phyloP scores from a whole-genome alignment of 2,113 vertebrate species.

The Leptobrachium leishanense region DNA sequence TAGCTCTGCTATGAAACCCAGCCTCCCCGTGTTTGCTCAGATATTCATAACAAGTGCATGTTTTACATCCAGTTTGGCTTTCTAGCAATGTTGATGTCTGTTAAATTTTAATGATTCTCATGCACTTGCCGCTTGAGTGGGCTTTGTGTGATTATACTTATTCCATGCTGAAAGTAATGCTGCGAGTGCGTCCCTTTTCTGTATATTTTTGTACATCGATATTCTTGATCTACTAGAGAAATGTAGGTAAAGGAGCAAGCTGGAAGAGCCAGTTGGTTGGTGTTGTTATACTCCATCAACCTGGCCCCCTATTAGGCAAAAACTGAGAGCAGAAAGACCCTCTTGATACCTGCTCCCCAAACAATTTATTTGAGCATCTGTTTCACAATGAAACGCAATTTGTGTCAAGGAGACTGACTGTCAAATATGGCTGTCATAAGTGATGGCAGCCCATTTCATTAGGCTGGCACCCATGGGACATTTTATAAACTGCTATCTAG shows the following conservation, averaged over 20 bases:
- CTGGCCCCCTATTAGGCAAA: too few species aligned
- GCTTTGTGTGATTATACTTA: background rate
- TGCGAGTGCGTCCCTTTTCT: background rate
- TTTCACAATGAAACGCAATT: too few species aligned
- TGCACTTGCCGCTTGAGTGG: slow-evolving; percentile 21
- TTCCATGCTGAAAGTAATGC: background rate
- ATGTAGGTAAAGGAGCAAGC: background rate
- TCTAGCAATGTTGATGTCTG: background rate
- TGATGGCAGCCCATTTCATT: too few species aligned
- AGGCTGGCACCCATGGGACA: too few species aligned
- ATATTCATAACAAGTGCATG: slow-evolving; percentile 2
- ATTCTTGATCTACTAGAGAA: background rate
- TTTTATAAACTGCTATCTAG: too few species aligned
- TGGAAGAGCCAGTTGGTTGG: background rate
- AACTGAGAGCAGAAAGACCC: too few species aligned
- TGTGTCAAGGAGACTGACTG: too few species aligned
- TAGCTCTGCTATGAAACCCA: background rate
- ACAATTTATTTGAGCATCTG: too few species aligned
- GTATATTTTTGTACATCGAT: background rate
- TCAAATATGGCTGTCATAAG: too few species aligned
- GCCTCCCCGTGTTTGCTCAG: background rate
- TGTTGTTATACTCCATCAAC: background rate
- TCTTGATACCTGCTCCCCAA: too few species aligned
- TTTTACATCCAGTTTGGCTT: slow-evolving; percentile 1
- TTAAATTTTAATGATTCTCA: slow-evolving; percentile 21